Base-by-base conservation (phyloP, 1,140 invertebrate genomes). In the Phymorhynchus buccinoides region DNA sequence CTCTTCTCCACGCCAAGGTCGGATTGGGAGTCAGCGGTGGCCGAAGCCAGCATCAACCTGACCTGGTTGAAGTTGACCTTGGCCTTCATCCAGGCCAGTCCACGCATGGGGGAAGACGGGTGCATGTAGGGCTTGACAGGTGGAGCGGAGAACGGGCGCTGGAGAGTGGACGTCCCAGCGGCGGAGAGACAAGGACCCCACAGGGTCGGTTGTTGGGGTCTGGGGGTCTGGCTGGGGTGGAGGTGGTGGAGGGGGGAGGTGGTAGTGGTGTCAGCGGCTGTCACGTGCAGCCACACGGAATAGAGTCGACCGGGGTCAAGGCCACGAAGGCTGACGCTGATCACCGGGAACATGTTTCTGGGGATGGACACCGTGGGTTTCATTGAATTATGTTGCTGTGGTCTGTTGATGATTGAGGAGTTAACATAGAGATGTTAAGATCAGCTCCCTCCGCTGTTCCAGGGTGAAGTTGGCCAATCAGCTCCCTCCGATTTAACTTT, bases 291-390 rank as follows among this genome's bases (percentile, higher is more conserved):
- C 42, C 83, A 62, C 3, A 88, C 68, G 1, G 85, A 86, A 35
- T 87, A 88, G 41, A 85, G 30, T 0, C 62, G 68, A 0, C 62
- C 62, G 16, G 86, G 77, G 77, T 86, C 56, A 37, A 88, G 80
- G n/a, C 88, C 88, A 32, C 86, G 68, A 16, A 87, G 66, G 1
- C 85, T 80, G 14, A 88, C 22, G 32, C 80, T 68, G 30, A 88
- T 73, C 42, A 86, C 84, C 22, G 88, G 88, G 71, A 87, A 87
- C 86, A 88, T 88, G 41, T 84, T 83, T 44, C 88, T 88, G 85
- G 75, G 42, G n/a, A n/a, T n/a, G n/a, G n/a, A n/a, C n/a, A n/a
- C n/a, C n/a, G n/a, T n/a, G n/a, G n/a, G n/a, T n/a, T n/a, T n/a
- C n/a, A n/a, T n/a, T n/a, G n/a, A n/a, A n/a, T n/a, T n/a, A n/a